Evolutionary conservation across 2,113 vertebrate species (phyloP), one percentile per base, ranked within the genome.

Genomic region (Philantomba maxwellii): DNA sequence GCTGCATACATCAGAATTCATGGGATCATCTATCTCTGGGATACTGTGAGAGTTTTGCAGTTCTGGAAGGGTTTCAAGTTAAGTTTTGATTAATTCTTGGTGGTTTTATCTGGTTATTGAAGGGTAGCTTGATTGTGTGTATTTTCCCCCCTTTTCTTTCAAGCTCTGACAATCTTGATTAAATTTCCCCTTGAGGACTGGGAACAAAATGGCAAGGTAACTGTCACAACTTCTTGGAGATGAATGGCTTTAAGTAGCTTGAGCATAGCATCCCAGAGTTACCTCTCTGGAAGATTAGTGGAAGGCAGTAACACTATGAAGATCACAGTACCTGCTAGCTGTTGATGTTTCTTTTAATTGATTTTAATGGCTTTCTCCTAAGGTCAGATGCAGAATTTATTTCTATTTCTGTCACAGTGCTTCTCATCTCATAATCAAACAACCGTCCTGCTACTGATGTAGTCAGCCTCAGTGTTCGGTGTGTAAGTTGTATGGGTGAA

Each of bases 81-180:
- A 97, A 97, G 93, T 96, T 94, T 97, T 96, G 53, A 97, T 98
- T 82, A 97, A 97, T 98, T 96, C 98, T 98, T 93, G 47, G 91
- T 83, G 81, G 45, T 14, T 94, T 36, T 95, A 95, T 98, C 96
- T 95, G 77, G 92, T 91, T 96, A 91, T 81, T 87, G 93, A 98
- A 97, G 87, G 94, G 90, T 86, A 92, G 84, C 51, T 97, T 96
- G 95, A 85, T 28, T 95, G 21, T 58, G 8, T 86, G 53, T 95
- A 23, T 84, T 57, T 36, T 0, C 1, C 1, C n/a, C 9, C 53
- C 3, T 64, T 51, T 85, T 94, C 28, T 98, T 98, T 93, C 81
- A 90, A 93, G 33, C 28, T 21, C 81, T 87, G 39, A 82, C 70
- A 77, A 21, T 77, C 94, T 83, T 96, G 95, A 64, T 87, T 96